These are phyloP conservation scores for Adelognathus sp. DNA, from an alignment of 2,888 invertebrate species.

Conservation along the genomic window DNA sequence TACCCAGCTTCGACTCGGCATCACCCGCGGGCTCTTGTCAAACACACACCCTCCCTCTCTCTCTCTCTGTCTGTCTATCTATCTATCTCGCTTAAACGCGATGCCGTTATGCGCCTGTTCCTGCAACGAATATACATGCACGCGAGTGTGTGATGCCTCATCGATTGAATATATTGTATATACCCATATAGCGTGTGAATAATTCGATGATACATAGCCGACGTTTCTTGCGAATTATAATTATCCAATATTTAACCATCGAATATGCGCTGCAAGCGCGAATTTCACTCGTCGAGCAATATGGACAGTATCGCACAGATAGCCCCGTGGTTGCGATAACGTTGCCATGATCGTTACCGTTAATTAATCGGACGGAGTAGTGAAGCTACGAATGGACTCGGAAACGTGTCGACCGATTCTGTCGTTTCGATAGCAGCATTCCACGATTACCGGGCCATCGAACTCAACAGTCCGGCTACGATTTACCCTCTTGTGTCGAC, in stretches of 20 bases:
- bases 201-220: neutral
- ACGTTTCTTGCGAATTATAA: neutral
- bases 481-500: too few relatives aligned
- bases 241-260: neutral
- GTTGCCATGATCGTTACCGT: neutral
- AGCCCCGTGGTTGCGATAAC: neutral
- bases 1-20: slow-evolving; percentile 13
- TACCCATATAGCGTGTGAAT: neutral
- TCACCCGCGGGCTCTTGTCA: slow-evolving; percentile 24
- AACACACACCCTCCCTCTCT: neutral
- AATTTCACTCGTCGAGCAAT: neutral
- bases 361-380: neutral
- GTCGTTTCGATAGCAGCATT: neutral
- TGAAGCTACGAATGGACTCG: neutral
- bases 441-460: neutral
- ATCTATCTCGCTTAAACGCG: neutral
- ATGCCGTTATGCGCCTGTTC: neutral
- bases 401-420: neutral
- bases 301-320: neutral
- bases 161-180: neutral
- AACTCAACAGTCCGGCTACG: neutral
- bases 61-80: too few relatives aligned
- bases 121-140: neutral
- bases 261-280: neutral
- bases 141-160: neutral